phyloP scores from a whole-genome alignment of 2,797 vertebrate species.

The Smutsia temminckii region DNA sequence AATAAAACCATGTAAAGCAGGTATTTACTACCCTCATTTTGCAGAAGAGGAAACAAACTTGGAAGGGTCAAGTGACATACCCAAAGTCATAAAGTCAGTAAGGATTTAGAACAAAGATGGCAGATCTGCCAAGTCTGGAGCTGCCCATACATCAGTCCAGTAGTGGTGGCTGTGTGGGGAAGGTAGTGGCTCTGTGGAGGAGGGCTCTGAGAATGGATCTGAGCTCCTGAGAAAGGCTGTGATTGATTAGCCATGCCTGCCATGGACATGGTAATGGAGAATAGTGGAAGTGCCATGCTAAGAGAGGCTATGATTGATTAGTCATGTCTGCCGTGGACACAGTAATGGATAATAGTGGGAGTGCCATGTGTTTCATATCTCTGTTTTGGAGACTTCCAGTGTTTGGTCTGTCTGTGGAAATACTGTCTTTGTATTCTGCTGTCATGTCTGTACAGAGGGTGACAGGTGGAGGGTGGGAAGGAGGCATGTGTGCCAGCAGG shows the following conservation, averaged over 20 bases:
- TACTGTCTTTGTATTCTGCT: background rate
- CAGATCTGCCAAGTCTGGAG: background rate
- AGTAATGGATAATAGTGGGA: accelerated
- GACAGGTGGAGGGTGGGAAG: too few relatives aligned
- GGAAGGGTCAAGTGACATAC: background rate
- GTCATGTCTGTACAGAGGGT: background rate
- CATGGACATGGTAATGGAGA: accelerated
- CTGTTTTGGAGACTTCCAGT: background rate
- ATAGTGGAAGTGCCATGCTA: accelerated
- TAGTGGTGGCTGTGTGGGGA: background rate
- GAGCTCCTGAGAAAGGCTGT: background rate
- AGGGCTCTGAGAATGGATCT: background rate
- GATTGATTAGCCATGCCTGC: background rate
- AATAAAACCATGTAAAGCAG: background rate
- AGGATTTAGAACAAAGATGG: background rate
- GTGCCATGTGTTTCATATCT: background rate
- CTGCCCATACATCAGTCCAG: background rate
- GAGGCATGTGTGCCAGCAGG: too few relatives aligned
- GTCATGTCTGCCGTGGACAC: background rate
- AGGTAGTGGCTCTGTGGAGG: background rate
- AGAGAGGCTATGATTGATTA: background rate
- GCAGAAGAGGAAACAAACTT: background rate
- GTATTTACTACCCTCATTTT: background rate
- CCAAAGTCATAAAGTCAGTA: background rate
- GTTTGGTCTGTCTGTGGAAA: background rate